These are phyloP conservation scores for Neodiprion virginianus DNA, from an alignment of 1,140 invertebrate genomes.

Conservation along the genomic window DNA sequence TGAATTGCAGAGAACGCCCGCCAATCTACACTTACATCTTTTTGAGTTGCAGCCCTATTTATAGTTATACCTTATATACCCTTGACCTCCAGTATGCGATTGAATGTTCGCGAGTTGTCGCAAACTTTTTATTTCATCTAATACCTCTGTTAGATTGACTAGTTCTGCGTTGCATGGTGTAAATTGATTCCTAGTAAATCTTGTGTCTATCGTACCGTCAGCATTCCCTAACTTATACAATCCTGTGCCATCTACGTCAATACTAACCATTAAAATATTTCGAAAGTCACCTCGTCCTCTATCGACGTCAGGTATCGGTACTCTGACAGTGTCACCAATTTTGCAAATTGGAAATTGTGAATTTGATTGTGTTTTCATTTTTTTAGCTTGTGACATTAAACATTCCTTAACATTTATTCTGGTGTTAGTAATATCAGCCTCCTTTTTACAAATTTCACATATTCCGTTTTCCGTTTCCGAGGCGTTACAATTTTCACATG, in stretches of 20 bases:
- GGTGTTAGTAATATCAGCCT: slow-evolving; percentile 24
- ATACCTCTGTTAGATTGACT: slow-evolving; percentile 14
- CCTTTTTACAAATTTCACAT: slow-evolving; percentile 21
- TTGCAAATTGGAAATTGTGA: slow-evolving; percentile 25
- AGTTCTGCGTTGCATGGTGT: slow-evolving; percentile 27
- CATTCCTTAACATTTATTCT: slow-evolving; percentile 20
- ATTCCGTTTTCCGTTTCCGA: slow-evolving; percentile 14
- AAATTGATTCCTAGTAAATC: slow-evolving; percentile 28
- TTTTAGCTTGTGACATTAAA: slow-evolving; percentile 26
- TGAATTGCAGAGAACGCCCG: slow-evolving; percentile 22
- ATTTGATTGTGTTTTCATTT: slow-evolving; percentile 25
- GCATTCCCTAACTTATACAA: slow-evolving; percentile 29
- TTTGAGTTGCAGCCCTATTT: slow-evolving; percentile 14
- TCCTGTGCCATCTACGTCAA: slow-evolving; percentile 26
- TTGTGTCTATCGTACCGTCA: slow-evolving; percentile 27
- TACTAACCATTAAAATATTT: slow-evolving; percentile 20
- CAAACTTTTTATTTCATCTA: slow-evolving; percentile 1
- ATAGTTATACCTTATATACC: slow-evolving; percentile 10
- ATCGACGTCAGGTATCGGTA: slow-evolving; percentile 24
- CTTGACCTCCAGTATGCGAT: slow-evolving; percentile 10
- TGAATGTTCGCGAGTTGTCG: slow-evolving; percentile 2
- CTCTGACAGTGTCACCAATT: slow-evolving; percentile 27
- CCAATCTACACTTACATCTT: slow-evolving; percentile 20
- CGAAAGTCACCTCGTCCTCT: slow-evolving; percentile 20
- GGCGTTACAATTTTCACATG: slow-evolving; percentile 5